Evolutionary conservation across 2,888 invertebrate species (phyloP).

Genomic region (Leptogaster cylindrica): DNA sequence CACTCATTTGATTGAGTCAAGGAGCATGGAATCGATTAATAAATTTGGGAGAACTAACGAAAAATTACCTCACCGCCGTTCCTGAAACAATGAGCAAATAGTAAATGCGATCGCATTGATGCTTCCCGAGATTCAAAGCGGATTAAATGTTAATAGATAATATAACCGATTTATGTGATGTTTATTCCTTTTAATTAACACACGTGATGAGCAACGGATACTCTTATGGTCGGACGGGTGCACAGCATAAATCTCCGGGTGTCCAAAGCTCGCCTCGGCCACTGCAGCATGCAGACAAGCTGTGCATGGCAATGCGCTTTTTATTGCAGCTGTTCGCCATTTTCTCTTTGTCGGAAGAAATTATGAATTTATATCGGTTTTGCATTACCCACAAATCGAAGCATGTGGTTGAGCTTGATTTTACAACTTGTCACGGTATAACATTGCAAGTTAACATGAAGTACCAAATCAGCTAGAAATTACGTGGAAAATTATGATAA

Average conservation of each 20-base stretch:
- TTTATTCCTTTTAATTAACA: constrained; percentile 4
- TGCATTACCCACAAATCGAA: constrained; percentile 21
- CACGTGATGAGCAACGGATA: not conserved
- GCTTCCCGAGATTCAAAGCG: not conserved
- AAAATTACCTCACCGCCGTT: not conserved
- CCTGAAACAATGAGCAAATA: not conserved
- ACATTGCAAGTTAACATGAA: constrained; percentile 31
- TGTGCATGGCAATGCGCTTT: not conserved
- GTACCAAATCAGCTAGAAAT: constrained; percentile 27
- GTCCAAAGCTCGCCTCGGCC: not conserved
- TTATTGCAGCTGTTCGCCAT: not conserved
- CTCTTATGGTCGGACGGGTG: not conserved
- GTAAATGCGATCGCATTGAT: not conserved
- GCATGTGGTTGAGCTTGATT: constrained; percentile 29
- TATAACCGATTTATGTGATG: not conserved
- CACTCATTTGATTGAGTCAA: too few relatives aligned
- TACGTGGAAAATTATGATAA: constrained; percentile 7
- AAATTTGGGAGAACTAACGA: not conserved
- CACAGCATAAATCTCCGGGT: not conserved
- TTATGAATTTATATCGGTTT: constrained; percentile 24
- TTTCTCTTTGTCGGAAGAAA: constrained; percentile 35
- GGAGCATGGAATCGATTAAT: not conserved
- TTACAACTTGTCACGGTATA: constrained; percentile 32
- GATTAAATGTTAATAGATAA: not conserved
- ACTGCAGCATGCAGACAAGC: not conserved